A percentile compares a stretch with the other conserved stretches of the same genome.
Evolutionary conservation across 2,113 vertebrate species (phyloP).

Genomic region (Tachysurus vachellii): DNA sequence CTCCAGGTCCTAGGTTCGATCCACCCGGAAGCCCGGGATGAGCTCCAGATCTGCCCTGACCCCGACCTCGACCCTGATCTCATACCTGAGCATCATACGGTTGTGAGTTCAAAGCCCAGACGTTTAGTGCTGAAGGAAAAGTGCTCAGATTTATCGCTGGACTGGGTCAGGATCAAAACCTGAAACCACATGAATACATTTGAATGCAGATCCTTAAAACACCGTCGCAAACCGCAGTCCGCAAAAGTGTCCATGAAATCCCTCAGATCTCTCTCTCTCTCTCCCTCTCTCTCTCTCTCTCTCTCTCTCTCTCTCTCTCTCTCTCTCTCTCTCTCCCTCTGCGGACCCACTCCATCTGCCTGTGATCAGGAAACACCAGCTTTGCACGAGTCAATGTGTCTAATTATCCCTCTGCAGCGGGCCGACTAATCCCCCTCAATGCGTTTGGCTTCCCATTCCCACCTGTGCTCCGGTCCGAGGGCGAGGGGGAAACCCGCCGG

Average conservation of each 20-base stretch:
- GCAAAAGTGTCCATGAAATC: constrained; percentile 30
- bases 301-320: too few species aligned
- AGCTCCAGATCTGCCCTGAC: neutral
- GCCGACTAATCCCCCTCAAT: constrained; percentile 75
- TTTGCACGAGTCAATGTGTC: constrained; percentile 76
- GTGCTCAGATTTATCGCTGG: neutral
- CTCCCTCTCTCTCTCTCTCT: too few species aligned
- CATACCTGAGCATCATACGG: neutral
- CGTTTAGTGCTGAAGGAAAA: neutral
- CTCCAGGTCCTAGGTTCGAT: neutral
- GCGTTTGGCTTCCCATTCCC: constrained; percentile 78
- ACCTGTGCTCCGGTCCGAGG: constrained; percentile 73
- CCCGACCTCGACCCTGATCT: neutral
- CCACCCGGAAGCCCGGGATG: neutral
- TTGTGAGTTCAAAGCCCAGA: neutral
- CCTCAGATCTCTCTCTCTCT: constrained; percentile 19
- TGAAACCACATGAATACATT: neutral
- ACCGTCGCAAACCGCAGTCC: constrained; percentile 1
- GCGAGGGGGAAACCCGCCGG: constrained; percentile 63
- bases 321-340: constrained; percentile 50
- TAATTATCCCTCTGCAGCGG: constrained; percentile 72
- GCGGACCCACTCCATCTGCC: constrained; percentile 75
- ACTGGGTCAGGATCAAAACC: neutral
- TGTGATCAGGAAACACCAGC: constrained; percentile 78
- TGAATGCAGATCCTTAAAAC: neutral